phyloP scores from a whole-genome alignment of 2,888 invertebrate species.

The Metellina segmentata region DNA sequence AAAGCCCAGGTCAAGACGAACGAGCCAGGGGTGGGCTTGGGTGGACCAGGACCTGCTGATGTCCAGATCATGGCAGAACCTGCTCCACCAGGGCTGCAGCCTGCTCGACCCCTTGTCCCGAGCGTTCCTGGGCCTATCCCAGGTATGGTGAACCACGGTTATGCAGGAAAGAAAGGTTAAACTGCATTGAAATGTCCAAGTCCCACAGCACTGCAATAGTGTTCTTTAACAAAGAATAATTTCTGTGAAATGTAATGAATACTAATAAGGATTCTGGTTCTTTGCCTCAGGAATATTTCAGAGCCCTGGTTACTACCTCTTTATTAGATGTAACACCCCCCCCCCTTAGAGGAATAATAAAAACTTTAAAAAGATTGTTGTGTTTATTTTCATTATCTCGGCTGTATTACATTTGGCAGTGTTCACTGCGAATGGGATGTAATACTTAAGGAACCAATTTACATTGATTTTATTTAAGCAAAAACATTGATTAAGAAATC shows the following conservation, averaged over 20 bases:
- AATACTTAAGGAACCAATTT: no score
- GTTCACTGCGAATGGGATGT: no score
- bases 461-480: no score
- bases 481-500: no score
- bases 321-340: background rate
- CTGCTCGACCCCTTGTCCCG: background rate
- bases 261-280: background rate
- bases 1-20: conserved; percentile 67
- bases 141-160: background rate
- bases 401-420: no score
- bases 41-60: conserved; percentile 31
- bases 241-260: background rate
- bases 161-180: conserved; percentile 32
- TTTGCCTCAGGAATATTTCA: no score
- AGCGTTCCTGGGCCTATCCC: background rate
- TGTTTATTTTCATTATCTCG: no score
- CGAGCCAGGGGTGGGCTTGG: conserved; percentile 51
- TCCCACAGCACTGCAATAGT: background rate
- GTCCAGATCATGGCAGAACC: conserved; percentile 30
- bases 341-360: background rate
- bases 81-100: background rate
- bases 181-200: background rate
- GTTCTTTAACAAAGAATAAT: background rate
- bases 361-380: background rate
- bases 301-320: background rate